A percentile compares a stretch with the other conserved stretches of the same genome.
Conservation (phyloP, 2,113 vertebrate genomes). For the Fregetta grallaria region DNA sequence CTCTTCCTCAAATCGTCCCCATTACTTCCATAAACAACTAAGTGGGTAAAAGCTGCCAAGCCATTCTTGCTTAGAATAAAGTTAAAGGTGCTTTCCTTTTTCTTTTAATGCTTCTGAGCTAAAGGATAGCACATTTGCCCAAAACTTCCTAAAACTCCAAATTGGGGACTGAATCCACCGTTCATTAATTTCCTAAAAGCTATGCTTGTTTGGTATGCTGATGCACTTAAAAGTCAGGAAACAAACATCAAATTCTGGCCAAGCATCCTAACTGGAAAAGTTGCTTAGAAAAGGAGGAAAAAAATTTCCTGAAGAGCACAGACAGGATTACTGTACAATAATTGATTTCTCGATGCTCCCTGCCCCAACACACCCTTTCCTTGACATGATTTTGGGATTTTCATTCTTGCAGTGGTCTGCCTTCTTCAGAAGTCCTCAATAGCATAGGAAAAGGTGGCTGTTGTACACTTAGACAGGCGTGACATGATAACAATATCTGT, state of each 20-base stretch:
- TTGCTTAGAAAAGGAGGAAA: neutral
- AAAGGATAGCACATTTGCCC: neutral
- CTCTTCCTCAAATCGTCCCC: neutral
- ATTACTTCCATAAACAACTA: neutral
- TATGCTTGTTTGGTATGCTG: neutral
- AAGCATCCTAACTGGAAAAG: neutral
- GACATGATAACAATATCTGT: fast-evolving
- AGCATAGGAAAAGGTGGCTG: neutral
- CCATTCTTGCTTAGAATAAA: neutral
- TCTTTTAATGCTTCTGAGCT: neutral
- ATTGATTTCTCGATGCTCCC: neutral
- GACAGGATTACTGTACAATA: neutral
- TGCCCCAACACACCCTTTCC: neutral
- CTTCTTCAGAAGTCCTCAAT: neutral
- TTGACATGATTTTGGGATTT: neutral
- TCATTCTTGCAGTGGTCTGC: neutral
- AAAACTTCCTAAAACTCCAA: neutral
- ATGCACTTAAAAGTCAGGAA: neutral
- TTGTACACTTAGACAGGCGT: too few species aligned
- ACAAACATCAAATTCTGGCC: neutral
- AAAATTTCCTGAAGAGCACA: neutral
- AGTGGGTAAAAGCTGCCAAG: neutral
- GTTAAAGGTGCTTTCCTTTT: neutral
- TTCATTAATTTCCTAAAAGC: neutral
- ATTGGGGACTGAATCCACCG: fast-evolving